phyloP scores from a whole-genome alignment of 2,113 vertebrate genomes.

The Toxotes chatareus region DNA sequence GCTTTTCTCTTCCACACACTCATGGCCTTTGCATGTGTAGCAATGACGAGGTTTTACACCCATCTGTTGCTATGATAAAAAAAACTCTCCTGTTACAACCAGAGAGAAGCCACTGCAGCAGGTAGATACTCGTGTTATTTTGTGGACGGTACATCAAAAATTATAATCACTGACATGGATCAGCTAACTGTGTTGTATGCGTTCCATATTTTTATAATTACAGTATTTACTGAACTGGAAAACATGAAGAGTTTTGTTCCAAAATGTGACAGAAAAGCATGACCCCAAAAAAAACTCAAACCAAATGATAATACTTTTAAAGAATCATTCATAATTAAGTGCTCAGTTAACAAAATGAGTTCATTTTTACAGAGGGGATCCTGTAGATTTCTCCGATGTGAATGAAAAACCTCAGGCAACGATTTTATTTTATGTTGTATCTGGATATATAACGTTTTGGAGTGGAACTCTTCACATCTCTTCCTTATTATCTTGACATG shows the following conservation, averaged over 20 bases:
- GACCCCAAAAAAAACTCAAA: slow-evolving; percentile 15
- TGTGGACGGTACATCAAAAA: slow-evolving; percentile 25
- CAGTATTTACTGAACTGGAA: slow-evolving; percentile 44
- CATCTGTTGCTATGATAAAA: slow-evolving; percentile 32
- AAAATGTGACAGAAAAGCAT: slow-evolving; percentile 38
- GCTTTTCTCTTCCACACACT: slow-evolving; percentile 19
- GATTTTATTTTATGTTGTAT: slow-evolving; percentile 59
- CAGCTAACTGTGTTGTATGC: slow-evolving; percentile 44
- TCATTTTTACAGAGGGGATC: slow-evolving; percentile 41
- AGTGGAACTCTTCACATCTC: slow-evolving; percentile 55
- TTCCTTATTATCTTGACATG: slow-evolving; percentile 58
- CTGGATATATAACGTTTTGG: slow-evolving; percentile 52
- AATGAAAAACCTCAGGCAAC: slow-evolving; percentile 74
- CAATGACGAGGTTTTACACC: slow-evolving; percentile 26
- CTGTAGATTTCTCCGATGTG: slow-evolving; percentile 45
- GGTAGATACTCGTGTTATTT: slow-evolving; percentile 25
- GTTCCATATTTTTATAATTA: slow-evolving; percentile 39
- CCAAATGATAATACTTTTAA: slow-evolving; percentile 36
- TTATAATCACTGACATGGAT: slow-evolving; percentile 38
- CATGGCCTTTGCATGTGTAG: slow-evolving; percentile 63
- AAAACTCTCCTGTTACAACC: slow-evolving; percentile 7
- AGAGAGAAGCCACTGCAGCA: slow-evolving; percentile 40
- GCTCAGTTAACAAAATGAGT: slow-evolving; percentile 15
- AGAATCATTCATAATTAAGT: slow-evolving; percentile 31
- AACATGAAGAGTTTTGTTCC: slow-evolving; percentile 53